phyloP scores from a whole-genome alignment of 1,140 invertebrate genomes.

The Muscidifurax raptorellus region DNA sequence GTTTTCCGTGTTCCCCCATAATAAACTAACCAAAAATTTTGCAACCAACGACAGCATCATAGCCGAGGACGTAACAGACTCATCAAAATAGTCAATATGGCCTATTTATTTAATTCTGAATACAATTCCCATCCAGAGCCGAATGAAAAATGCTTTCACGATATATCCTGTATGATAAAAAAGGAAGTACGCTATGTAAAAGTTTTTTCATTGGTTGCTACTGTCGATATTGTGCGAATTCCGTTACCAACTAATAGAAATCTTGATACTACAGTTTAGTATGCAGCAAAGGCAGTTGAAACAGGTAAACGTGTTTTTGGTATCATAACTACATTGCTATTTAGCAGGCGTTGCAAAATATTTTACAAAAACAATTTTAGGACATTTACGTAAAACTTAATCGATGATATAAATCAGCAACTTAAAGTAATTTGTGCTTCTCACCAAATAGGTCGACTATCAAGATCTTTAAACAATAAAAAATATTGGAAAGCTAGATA shows the following conservation, averaged over 20 bases:
- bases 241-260: background rate
- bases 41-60: no score
- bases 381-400: background rate
- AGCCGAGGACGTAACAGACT: no score
- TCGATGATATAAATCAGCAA: background rate
- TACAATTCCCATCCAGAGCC: background rate
- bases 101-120: background rate
- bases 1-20: no score
- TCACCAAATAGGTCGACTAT: conserved; percentile 46
- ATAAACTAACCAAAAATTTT: no score
- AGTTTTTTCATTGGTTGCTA: background rate
- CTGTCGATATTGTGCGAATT: background rate
- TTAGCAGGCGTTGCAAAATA: conserved; percentile 34
- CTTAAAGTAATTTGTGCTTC: conserved; percentile 33
- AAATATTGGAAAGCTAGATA: conserved; percentile 49
- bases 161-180: conserved; percentile 8
- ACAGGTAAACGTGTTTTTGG: background rate
- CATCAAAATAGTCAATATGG: background rate
- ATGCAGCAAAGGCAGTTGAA: background rate
- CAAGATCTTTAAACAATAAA: conserved; percentile 15
- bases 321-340: background rate
- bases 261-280: background rate
- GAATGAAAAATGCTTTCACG: background rate
- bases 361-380: conserved; percentile 24
- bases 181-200: background rate